Evolutionary conservation across 2,797 vertebrate genomes (phyloP).

Genomic region (Phrynocephalus vlangalii): DNA sequence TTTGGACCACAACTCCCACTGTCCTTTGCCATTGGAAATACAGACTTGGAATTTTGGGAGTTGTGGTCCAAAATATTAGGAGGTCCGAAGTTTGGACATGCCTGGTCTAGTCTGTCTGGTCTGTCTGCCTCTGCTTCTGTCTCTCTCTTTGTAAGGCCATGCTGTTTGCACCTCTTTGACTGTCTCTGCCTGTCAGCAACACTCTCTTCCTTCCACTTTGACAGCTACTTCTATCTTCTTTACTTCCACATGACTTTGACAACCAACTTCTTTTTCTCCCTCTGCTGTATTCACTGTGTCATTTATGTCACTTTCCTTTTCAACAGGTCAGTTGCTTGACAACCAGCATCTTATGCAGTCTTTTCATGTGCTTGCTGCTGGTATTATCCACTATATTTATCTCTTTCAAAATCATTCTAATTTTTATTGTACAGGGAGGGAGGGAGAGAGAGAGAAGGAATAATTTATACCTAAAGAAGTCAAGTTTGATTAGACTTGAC

Average conservation of each 20-base stretch:
- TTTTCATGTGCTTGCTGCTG: constrained; percentile 3
- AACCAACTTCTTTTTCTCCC: background rate
- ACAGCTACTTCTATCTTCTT: background rate
- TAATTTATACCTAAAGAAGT: background rate
- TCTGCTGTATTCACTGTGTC: background rate
- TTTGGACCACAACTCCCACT: too few species aligned
- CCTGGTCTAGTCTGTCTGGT: too few species aligned
- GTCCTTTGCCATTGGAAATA: too few species aligned
- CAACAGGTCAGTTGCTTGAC: background rate
- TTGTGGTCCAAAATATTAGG: too few species aligned
- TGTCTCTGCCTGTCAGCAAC: background rate
- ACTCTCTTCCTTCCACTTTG: background rate
- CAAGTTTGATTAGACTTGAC: background rate
- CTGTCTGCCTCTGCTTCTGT: too few species aligned
- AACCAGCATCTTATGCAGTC: background rate
- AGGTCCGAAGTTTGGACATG: too few species aligned
- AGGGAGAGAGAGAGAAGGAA: too few species aligned
- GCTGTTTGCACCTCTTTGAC: background rate
- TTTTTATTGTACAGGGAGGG: background rate
- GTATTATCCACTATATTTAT: background rate
- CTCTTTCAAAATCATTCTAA: background rate
- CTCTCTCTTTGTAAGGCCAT: background rate
- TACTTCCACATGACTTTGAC: background rate
- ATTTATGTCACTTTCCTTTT: background rate
- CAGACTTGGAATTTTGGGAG: too few species aligned